Base-by-base conservation (phyloP, 2,113 vertebrate genomes). In the Callithrix jacchus region DNA sequence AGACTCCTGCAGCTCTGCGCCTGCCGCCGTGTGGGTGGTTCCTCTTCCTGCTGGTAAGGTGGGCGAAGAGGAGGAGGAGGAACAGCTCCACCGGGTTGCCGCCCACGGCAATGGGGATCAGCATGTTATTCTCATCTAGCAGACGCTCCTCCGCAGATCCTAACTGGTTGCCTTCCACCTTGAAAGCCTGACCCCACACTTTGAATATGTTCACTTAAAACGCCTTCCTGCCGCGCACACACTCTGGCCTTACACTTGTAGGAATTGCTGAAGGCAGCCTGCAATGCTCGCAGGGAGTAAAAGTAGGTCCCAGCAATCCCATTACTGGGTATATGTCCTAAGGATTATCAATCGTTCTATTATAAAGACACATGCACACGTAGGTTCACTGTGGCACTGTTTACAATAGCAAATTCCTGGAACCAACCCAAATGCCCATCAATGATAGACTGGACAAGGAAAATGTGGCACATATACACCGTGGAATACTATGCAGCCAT, bases 81-180 rank as follows among this genome's bases (percentile, higher is more conserved):
- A 99, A 99, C 4, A 99, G 99, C 68, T 99, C 99, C 0, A 99
- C 99, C 45, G 99, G 98, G 40, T 99, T 99, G n/a, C 99, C 99
- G 45, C 99, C 99, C 16, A 99, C 99, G 27, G 99, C 98, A 79
- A 99, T 99, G 95, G 99, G 99, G 95, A 99, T 99, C 98, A 99
- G 95, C 99, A 99, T 99, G 98, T 99, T 98, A 42, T 99, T 99
- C 96, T 99, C 99, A 68, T 99, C 99, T 98, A 99, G 96, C 37
- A 98, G 98, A 92, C 99, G 99, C 93, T 99, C 99, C 98, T 99
- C 99, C 97, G 99, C 99, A 98, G 99, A 93, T 96, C 99, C 99
- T 95, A 99, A 99, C 96, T 99, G 98, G 97, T 98, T 97, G 64
- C 98, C 99, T 0, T 96, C 98, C 6, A 99, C 91, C 35, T 97